Conservation (phyloP, 1,140 invertebrate species). For the Vanessa atalanta region DNA sequence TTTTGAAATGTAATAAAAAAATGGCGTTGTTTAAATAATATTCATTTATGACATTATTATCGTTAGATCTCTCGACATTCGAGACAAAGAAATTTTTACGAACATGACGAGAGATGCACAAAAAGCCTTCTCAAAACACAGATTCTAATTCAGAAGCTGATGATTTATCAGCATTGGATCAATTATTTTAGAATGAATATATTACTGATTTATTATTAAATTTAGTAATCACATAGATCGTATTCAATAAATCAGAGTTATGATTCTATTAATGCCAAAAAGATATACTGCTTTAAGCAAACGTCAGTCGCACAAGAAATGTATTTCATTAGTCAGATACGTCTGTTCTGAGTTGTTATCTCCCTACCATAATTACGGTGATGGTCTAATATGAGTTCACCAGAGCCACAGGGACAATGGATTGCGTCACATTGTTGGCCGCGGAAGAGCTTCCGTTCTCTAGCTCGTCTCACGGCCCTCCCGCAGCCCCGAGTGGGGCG, state of each 20-base stretch:
- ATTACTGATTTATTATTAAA: too few relatives aligned
- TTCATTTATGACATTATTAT: too few relatives aligned
- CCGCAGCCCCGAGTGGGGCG: slow-evolving; percentile 61
- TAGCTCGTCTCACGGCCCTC: slow-evolving; percentile 59
- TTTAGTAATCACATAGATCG: too few relatives aligned
- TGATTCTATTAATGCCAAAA: neutral
- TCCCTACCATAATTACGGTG: slow-evolving; percentile 45
- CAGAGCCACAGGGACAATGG: slow-evolving; percentile 62
- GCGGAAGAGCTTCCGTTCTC: slow-evolving; percentile 73
- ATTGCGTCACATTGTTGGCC: slow-evolving; percentile 59
- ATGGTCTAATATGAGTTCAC: slow-evolving; percentile 42
- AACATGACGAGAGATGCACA: too few relatives aligned
- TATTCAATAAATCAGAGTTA: neutral
- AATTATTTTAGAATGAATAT: too few relatives aligned
- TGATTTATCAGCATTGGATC: too few relatives aligned
- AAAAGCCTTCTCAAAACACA: too few relatives aligned
- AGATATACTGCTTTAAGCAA: neutral
- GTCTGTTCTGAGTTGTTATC: slow-evolving; percentile 14
- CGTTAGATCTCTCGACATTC: too few relatives aligned
- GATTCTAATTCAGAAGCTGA: too few relatives aligned
- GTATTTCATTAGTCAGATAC: neutral
- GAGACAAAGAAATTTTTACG: too few relatives aligned
- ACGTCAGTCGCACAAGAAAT: neutral
- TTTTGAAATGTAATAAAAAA: too few relatives aligned
- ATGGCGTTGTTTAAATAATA: too few relatives aligned